Conservation (phyloP, 1,140 invertebrate genomes). For the Drosophila tani region DNA sequence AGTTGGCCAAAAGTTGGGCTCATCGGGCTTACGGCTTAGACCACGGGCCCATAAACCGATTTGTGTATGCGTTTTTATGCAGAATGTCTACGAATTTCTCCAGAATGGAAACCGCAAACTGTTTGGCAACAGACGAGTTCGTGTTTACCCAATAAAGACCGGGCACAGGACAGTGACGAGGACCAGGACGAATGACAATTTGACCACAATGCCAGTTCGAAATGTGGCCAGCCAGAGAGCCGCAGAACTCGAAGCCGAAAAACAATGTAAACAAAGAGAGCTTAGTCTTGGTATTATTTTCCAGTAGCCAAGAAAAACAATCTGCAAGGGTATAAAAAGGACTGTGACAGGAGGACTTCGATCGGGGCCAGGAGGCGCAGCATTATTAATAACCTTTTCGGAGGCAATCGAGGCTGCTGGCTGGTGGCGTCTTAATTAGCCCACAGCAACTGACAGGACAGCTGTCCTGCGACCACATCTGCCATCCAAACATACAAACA, state of each 20-base stretch:
- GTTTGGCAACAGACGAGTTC: slow-evolving; percentile 60
- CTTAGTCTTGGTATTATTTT: slow-evolving; percentile 35
- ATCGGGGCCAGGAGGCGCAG: slow-evolving; percentile 5
- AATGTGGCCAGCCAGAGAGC: slow-evolving; percentile 54
- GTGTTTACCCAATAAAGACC: slow-evolving; percentile 56
- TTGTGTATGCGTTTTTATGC: slow-evolving; percentile 52
- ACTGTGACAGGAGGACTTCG: not conserved
- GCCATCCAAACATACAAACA: slow-evolving; percentile 10
- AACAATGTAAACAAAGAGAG: slow-evolving; percentile 47
- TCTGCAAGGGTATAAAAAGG: too few species aligned
- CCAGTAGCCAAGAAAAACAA: slow-evolving; percentile 28
- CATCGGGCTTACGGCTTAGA: slow-evolving; percentile 60
- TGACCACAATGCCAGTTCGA: slow-evolving; percentile 74
- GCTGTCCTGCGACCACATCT: slow-evolving; percentile 56
- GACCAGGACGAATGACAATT: slow-evolving; percentile 50
- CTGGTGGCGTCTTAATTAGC: slow-evolving; percentile 63
- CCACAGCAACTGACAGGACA: slow-evolving; percentile 48
- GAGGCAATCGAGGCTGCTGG: slow-evolving; percentile 39
- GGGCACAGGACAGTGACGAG: slow-evolving; percentile 21
- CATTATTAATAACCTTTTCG: slow-evolving; percentile 70
- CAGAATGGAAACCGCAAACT: slow-evolving; percentile 68
- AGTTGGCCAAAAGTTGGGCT: slow-evolving; percentile 58
- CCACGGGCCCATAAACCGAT: slow-evolving; percentile 63
- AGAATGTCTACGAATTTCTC: slow-evolving; percentile 30
- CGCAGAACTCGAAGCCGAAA: slow-evolving; percentile 19